Evolutionary conservation across 2,888 invertebrate genomes (phyloP).

Genomic region (Stenoptilia bipunctidactyla): DNA sequence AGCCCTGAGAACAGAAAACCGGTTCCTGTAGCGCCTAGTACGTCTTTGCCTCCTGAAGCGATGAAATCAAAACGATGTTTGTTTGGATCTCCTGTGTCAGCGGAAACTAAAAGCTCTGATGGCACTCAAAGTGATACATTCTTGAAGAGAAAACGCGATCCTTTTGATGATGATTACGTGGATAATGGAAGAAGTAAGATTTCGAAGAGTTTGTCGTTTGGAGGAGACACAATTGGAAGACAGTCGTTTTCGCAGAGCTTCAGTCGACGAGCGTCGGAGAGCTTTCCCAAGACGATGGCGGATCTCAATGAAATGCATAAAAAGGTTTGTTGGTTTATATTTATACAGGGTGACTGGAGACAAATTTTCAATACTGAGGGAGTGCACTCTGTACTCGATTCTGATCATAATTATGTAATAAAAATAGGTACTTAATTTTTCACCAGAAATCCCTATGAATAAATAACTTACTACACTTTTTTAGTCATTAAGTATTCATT

Average conservation of each 20-base stretch:
- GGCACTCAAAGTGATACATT: conserved; percentile 37
- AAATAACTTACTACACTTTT: too few relatives aligned
- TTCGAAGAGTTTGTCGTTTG: conserved; percentile 72
- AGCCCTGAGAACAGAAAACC: conserved; percentile 73
- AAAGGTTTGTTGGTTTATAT: conserved; percentile 60
- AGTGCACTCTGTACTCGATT: too few relatives aligned
- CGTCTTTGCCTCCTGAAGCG: conserved; percentile 52
- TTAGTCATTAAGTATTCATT: too few relatives aligned
- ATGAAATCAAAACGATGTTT: conserved; percentile 76
- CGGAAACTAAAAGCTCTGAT: conserved; percentile 45
- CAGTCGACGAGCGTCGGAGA: conserved; percentile 48
- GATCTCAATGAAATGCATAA: conserved; percentile 75
- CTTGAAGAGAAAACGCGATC: conserved; percentile 60
- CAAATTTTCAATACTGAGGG: too few relatives aligned
- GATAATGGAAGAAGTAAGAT: conserved; percentile 55
- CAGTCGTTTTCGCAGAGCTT: conserved; percentile 24
- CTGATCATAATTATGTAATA: too few relatives aligned
- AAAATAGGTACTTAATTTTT: too few relatives aligned
- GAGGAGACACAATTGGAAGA: conserved; percentile 46
- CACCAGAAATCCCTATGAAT: too few relatives aligned
- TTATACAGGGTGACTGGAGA: too few relatives aligned
- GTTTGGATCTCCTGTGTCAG: conserved; percentile 71
- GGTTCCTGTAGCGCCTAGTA: conserved; percentile 31
- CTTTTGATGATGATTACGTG: conserved; percentile 48
- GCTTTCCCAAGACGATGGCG: conserved; percentile 34